These are phyloP conservation scores for Trichogramma evanescens DNA, from an alignment of 2,888 invertebrate species.

Conservation along the genomic window DNA sequence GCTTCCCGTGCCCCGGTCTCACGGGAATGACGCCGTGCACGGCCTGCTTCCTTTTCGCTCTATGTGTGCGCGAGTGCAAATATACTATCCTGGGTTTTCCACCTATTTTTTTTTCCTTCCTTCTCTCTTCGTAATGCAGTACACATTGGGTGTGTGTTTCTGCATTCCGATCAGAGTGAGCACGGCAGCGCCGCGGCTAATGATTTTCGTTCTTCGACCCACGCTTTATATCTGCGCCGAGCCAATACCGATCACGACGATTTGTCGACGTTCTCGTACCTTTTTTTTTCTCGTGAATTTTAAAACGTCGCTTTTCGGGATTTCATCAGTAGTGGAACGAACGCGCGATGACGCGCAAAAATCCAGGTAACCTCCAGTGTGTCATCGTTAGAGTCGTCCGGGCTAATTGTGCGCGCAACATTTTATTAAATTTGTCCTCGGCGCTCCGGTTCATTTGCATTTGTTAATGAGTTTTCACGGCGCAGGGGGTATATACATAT, in stretches of 20 bases:
- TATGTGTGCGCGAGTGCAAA: neutral
- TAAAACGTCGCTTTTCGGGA: too few relatives aligned
- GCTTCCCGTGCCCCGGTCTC: conserved; percentile 3
- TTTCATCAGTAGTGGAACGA: too few relatives aligned
- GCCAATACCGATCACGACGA: too few relatives aligned
- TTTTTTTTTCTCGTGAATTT: too few relatives aligned
- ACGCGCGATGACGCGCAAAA: too few relatives aligned
- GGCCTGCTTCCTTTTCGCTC: neutral
- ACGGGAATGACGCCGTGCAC: conserved; percentile 9
- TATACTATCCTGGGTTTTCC: neutral
- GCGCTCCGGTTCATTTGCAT: conserved; percentile 46
- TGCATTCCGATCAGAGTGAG: too few relatives aligned
- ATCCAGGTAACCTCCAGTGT: too few relatives aligned
- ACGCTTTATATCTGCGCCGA: too few relatives aligned
- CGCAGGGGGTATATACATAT: conserved; percentile 21
- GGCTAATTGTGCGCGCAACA: conserved; percentile 45
- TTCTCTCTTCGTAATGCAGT: neutral
- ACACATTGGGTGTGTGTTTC: too few relatives aligned
- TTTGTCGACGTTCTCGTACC: too few relatives aligned
- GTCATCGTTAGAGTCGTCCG: conserved; percentile 22
- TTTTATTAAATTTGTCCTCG: conserved; percentile 47
- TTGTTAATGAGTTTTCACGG: conserved; percentile 45
- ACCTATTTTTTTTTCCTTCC: neutral
- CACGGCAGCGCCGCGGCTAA: too few relatives aligned
- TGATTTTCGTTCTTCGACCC: too few relatives aligned